Percentiles rank a stretch among this genome's conserved stretches.
Evolutionary conservation across 2,888 invertebrate species (phyloP).

Genomic region (Conchocele bisecta): DNA sequence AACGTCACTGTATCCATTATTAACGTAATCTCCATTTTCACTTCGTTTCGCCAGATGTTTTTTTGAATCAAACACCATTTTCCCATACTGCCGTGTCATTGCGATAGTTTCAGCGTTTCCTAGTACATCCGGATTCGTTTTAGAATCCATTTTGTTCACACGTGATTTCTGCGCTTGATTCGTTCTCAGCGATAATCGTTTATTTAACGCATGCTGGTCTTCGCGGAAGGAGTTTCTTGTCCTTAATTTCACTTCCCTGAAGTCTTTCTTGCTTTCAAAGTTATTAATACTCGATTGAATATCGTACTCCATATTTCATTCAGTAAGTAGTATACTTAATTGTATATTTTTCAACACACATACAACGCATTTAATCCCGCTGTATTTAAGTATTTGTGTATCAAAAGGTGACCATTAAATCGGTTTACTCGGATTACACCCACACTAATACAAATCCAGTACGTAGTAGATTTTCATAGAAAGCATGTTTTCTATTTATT

Average conservation of each 20-base stretch:
- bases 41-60: not conserved
- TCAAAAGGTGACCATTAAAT: too few species aligned
- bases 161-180: not conserved
- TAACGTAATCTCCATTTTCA: not conserved
- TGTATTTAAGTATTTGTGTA: too few species aligned
- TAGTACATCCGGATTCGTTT: too few species aligned
- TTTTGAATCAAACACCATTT: too few species aligned
- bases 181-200: slow-evolving; percentile 22
- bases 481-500: too few species aligned
- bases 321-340: not conserved
- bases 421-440: too few species aligned
- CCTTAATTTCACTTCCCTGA: slow-evolving; percentile 49
- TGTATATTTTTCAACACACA: not conserved
- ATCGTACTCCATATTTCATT: slow-evolving; percentile 35
- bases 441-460: too few species aligned
- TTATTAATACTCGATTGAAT: slow-evolving; percentile 48
- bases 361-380: too few species aligned
- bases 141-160: too few species aligned
- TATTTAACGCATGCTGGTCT: slow-evolving; percentile 46
- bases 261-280: slow-evolving; percentile 52
- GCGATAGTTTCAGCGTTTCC: too few species aligned
- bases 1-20: slow-evolving; percentile 7
- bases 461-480: too few species aligned
- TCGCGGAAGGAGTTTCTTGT: slow-evolving; percentile 52
- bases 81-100: too few species aligned